Conservation (phyloP, 2,797 vertebrate genomes). For the Scleropages formosus region DNA sequence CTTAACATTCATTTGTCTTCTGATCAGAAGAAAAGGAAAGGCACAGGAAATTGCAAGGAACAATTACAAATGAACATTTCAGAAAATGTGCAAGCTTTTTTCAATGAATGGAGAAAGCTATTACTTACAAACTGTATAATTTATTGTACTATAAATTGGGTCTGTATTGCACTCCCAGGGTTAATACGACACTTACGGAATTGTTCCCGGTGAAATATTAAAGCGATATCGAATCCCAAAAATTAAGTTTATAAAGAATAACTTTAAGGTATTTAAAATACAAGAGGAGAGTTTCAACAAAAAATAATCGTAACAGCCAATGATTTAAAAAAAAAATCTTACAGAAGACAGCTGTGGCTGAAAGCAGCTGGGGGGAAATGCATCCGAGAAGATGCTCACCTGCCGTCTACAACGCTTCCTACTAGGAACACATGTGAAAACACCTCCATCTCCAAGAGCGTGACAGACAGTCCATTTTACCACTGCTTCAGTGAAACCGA, state of each 20-base stretch:
- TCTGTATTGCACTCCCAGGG: background rate
- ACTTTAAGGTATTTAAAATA: background rate
- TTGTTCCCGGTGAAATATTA: conserved; percentile 4
- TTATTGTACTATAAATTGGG: background rate
- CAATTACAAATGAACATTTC: conserved; percentile 13
- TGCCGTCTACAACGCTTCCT: too few species aligned
- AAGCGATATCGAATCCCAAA: conserved; percentile 11
- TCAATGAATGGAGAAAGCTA: background rate
- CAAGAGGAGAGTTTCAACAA: too few species aligned
- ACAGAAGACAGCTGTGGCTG: too few species aligned
- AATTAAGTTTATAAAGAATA: background rate
- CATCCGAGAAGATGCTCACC: too few species aligned
- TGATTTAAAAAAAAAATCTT: too few species aligned
- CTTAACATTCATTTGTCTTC: too few species aligned
- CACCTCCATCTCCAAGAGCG: too few species aligned
- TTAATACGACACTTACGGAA: conserved; percentile 18
- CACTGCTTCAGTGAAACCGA: too few species aligned
- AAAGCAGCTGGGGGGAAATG: too few species aligned
- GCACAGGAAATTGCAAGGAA: conserved; percentile 11
- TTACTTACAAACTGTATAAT: background rate
- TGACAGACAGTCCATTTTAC: too few species aligned
- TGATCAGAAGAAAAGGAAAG: conserved; percentile 16
- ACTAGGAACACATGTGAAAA: too few species aligned
- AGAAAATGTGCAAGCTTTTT: background rate
- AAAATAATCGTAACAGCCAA: too few species aligned